These are phyloP conservation scores for Falco punctatus DNA, from an alignment of 2,113 vertebrate genomes.

Conservation along the genomic window DNA sequence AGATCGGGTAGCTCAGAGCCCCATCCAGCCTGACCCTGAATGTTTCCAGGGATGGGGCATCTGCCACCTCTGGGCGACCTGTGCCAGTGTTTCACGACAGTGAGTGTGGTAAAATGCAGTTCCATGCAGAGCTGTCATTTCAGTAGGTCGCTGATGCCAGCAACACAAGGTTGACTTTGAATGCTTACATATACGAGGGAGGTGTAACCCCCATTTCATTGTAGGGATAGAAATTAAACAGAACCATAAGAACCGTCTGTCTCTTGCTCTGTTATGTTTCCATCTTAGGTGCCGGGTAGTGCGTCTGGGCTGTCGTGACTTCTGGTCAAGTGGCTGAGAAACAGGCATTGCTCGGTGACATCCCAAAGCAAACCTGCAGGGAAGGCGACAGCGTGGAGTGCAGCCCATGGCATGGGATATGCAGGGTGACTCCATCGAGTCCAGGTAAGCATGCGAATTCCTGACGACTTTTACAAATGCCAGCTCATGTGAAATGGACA, in stretches of 20 bases:
- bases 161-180: neutral
- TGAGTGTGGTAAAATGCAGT: neutral
- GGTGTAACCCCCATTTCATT: neutral
- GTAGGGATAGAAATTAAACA: neutral
- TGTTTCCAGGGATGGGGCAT: neutral
- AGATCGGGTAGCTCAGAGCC: neutral
- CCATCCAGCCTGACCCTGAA: accelerated
- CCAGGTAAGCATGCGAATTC: neutral
- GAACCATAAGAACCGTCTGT: neutral
- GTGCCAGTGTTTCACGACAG: neutral
- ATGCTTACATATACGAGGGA: neutral
- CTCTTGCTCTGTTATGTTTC: neutral
- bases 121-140: neutral
- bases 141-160: neutral
- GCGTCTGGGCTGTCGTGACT: neutral
- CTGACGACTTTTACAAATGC: neutral
- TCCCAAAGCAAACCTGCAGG: neutral
- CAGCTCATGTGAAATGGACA: neutral
- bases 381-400: neutral
- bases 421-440: neutral
- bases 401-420: neutral
- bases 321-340: neutral
- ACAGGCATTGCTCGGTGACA: neutral
- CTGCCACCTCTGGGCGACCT: neutral
- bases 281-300: neutral